Conservation (phyloP, 2,888 invertebrate genomes). For the Sussaba pulchella region DNA sequence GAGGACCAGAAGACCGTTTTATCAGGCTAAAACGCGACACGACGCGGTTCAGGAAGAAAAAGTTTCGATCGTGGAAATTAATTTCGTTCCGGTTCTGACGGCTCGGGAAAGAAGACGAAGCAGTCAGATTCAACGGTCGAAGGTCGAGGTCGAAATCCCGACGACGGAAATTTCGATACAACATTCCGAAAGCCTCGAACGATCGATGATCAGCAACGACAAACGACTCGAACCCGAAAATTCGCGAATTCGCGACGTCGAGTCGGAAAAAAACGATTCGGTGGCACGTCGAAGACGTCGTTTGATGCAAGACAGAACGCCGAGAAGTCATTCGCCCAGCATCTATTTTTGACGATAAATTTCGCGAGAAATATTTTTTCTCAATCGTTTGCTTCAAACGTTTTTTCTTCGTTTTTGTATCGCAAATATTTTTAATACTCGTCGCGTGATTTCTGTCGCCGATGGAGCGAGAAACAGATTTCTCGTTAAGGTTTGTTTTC, state of each 20-base stretch:
- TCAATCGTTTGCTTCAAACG: background rate
- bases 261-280: constrained; percentile 31
- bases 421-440: constrained; percentile 7
- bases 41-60: constrained; percentile 16
- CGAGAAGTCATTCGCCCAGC: constrained; percentile 11
- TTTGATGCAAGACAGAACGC: constrained; percentile 6
- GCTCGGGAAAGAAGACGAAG: constrained; percentile 57
- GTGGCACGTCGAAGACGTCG: constrained; percentile 55
- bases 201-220: constrained; percentile 6
- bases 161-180: constrained; percentile 9
- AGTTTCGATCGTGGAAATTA: constrained; percentile 1
- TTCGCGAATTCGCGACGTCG: constrained; percentile 11
- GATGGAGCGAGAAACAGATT: constrained; percentile 38
- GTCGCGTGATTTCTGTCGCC: background rate
- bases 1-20: constrained; percentile 2
- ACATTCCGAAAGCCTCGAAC: constrained; percentile 6
- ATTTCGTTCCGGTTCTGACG: constrained; percentile 32
- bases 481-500: constrained; percentile 11
- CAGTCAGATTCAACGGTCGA: constrained; percentile 2
- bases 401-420: background rate
- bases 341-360: constrained; percentile 13
- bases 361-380: background rate
- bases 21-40: constrained; percentile 13
- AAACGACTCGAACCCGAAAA: constrained; percentile 14
- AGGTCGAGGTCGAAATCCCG: constrained; percentile 1